Evolutionary conservation across 2,888 invertebrate genomes (phyloP).

Genomic region (Bellardia bayeri): DNA sequence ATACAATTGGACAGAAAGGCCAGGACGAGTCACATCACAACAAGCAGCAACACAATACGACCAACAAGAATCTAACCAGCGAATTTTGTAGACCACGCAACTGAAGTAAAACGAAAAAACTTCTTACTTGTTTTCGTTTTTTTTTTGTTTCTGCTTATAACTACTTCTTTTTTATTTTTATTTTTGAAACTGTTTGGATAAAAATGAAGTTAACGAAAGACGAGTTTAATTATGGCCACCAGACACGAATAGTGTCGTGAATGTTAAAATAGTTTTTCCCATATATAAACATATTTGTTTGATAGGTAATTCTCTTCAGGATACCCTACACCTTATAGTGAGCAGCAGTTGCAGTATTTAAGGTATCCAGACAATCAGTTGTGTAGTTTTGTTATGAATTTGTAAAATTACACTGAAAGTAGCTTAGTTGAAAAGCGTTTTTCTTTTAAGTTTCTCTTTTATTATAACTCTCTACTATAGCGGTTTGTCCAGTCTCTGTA

Average conservation of each 20-base stretch:
- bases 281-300: neutral
- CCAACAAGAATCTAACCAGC: conserved; percentile 12
- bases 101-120: conserved; percentile 21
- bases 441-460: too few species aligned
- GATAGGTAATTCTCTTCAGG: neutral
- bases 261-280: conserved; percentile 71
- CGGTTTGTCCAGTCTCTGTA: too few species aligned
- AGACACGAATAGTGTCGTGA: conserved; percentile 77
- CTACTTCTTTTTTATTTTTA: conserved; percentile 1
- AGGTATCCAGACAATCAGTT: too few species aligned
- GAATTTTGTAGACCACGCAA: conserved; percentile 61
- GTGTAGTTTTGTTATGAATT: too few species aligned
- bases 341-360: too few species aligned
- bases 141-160: conserved; percentile 1
- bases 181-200: conserved; percentile 39
- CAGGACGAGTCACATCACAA: conserved; percentile 65
- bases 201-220: conserved; percentile 74
- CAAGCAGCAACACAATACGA: conserved; percentile 22
- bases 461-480: too few species aligned
- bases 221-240: conserved; percentile 77
- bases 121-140: conserved; percentile 28
- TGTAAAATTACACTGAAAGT: too few species aligned
- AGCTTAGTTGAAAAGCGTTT: too few species aligned
- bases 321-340: neutral
- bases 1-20: conserved; percentile 73